Percentiles rank a stretch among this genome's conserved stretches.
Evolutionary conservation across 2,113 vertebrate genomes (phyloP).

Genomic region (Pao palembangensis): DNA sequence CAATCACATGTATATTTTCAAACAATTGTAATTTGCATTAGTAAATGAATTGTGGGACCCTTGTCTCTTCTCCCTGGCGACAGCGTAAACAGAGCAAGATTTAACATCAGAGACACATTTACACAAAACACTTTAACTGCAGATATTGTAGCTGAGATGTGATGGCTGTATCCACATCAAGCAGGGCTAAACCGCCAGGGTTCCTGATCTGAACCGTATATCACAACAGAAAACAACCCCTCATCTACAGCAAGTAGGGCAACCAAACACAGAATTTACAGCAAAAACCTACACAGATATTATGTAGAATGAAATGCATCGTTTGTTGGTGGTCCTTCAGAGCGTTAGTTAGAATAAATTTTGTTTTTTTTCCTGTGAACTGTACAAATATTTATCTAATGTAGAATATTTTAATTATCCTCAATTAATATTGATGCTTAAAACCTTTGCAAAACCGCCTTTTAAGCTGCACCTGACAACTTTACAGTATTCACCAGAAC

Average conservation of each 20-base stretch:
- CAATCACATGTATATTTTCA: too few relatives aligned
- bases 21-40: too few relatives aligned
- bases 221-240: conserved; percentile 32
- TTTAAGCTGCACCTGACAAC: conserved; percentile 28
- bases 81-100: too few relatives aligned
- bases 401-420: conserved; percentile 54
- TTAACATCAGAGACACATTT: conserved; percentile 27
- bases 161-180: conserved; percentile 45
- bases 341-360: conserved; percentile 27
- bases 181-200: background rate
- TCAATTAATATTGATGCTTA: conserved; percentile 40
- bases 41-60: too few relatives aligned
- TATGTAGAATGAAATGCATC: conserved; percentile 12
- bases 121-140: conserved; percentile 74
- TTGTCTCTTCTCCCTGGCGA: too few relatives aligned
- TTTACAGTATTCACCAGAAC: conserved; percentile 51
- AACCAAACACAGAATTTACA: conserved; percentile 34
- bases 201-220: conserved; percentile 28
- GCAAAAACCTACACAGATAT: conserved; percentile 29
- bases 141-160: conserved; percentile 60
- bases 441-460: conserved; percentile 38
- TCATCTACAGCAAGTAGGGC: conserved; percentile 30
- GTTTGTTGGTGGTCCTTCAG: conserved; percentile 27
- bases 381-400: conserved; percentile 71
- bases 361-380: conserved; percentile 56